Conservation (phyloP, 2,888 invertebrate species). For the Smittia aterrima region DNA sequence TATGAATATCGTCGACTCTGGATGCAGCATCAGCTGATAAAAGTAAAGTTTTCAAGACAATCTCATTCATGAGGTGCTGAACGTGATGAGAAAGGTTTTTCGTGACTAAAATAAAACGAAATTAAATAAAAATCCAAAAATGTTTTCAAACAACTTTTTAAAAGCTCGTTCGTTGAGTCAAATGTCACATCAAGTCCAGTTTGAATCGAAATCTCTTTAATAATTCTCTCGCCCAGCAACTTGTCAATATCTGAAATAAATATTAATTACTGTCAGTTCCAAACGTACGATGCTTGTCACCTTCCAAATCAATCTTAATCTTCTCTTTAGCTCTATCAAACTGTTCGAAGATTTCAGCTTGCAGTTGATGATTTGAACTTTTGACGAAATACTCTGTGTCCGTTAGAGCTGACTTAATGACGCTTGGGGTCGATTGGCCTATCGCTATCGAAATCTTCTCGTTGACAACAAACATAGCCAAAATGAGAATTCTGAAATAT, state of each 20-base stretch:
- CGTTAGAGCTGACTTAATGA: constrained; percentile 59
- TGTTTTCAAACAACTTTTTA: constrained; percentile 58
- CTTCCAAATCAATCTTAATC: constrained; percentile 63
- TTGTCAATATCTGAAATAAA: constrained; percentile 64
- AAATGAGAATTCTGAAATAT: constrained; percentile 57
- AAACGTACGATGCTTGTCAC: constrained; percentile 49
- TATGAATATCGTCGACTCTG: constrained; percentile 54
- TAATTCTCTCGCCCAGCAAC: constrained; percentile 74
- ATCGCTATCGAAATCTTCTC: constrained; percentile 61
- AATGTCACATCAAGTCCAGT: constrained; percentile 74
- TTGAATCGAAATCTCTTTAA: constrained; percentile 67
- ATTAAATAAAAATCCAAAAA: background rate
- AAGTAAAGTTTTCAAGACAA: constrained; percentile 52
- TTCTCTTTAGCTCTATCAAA: constrained; percentile 63
- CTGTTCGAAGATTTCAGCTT: constrained; percentile 58
- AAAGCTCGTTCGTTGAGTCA: constrained; percentile 68
- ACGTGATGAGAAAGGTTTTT: constrained; percentile 48
- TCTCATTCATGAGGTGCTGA: constrained; percentile 51
- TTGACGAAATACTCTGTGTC: constrained; percentile 63
- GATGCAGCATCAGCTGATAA: constrained; percentile 54
- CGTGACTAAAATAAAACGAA: constrained; percentile 46
- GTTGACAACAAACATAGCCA: constrained; percentile 63
- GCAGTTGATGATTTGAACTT: constrained; percentile 64
- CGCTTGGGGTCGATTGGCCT: constrained; percentile 57
- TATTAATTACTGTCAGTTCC: background rate